Percentiles rank a stretch among this genome's conserved stretches.
Evolutionary conservation across 2,113 vertebrate genomes (phyloP).

Genomic region (Pyrgilauda ruficollis): DNA sequence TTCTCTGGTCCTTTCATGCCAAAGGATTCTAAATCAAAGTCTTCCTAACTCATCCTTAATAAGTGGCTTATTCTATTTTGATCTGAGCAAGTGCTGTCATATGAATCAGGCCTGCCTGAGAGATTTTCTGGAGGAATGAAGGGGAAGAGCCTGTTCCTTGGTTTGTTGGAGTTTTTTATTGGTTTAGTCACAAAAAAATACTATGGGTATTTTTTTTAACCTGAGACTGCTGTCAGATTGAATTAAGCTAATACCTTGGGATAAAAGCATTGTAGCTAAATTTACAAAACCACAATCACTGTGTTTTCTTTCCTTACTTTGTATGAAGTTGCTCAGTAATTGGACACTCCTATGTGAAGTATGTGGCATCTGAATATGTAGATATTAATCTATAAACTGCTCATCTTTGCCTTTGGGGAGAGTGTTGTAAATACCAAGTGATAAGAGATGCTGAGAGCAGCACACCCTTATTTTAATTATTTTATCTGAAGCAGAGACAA

Average conservation of each 20-base stretch:
- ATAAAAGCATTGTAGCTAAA: background rate
- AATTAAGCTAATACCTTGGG: background rate
- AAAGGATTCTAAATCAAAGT: background rate
- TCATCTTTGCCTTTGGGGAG: background rate
- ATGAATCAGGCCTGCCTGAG: background rate
- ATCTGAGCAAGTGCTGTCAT: background rate
- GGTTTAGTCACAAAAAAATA: background rate
- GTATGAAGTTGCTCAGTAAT: background rate
- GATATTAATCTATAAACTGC: background rate
- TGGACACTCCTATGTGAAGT: background rate
- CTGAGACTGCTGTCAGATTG: background rate
- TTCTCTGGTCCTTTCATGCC: background rate
- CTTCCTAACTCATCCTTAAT: slow-evolving; percentile 9
- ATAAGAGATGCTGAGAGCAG: background rate
- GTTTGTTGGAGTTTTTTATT: background rate
- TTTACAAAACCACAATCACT: background rate
- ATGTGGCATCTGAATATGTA: background rate
- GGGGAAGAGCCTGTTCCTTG: background rate
- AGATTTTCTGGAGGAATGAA: background rate
- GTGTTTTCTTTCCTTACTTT: background rate
- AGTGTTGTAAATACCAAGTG: background rate
- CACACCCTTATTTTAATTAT: background rate
- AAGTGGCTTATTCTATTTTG: slow-evolving; percentile 27
- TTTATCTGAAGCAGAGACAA: background rate
- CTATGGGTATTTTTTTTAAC: background rate